Evolutionary conservation across 2,888 invertebrate genomes (phyloP).

Genomic region (Limulus polyphemus): DNA sequence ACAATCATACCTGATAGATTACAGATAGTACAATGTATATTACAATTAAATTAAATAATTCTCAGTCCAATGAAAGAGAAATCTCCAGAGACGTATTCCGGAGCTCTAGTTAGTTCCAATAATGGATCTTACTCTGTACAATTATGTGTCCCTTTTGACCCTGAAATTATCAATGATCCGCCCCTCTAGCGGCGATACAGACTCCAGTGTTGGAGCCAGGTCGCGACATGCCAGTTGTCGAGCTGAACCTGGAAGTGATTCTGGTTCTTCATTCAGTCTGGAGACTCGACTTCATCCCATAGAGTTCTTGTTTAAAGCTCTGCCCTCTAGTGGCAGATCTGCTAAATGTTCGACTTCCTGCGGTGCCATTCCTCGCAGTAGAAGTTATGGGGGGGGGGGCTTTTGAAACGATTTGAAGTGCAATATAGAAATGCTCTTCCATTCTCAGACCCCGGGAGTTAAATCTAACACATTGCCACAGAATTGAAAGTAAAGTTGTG

Average conservation of each 20-base stretch:
- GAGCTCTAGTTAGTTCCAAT: not conserved
- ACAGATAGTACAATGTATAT: no score
- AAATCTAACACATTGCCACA: no score
- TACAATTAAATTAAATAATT: no score
- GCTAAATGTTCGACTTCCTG: not conserved
- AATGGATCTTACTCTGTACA: slow-evolving; percentile 30
- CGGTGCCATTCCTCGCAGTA: slow-evolving; percentile 24
- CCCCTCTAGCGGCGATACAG: slow-evolving; percentile 13
- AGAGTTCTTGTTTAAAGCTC: not conserved
- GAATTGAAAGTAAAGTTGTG: no score
- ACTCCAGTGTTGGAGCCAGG: not conserved
- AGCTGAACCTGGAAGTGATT: slow-evolving; percentile 8
- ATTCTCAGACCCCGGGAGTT: no score
- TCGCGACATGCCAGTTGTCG: slow-evolving; percentile 6
- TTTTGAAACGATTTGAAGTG: no score
- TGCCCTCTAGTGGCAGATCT: not conserved
- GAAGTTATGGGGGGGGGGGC: slow-evolving; percentile 25
- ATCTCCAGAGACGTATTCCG: not conserved
- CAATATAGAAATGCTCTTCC: no score
- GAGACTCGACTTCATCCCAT: not conserved
- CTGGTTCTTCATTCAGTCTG: slow-evolving; percentile 8
- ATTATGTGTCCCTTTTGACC: slow-evolving; percentile 28
- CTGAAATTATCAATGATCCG: slow-evolving; percentile 11
- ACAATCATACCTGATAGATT: no score
- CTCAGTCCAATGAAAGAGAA: not conserved